These are phyloP conservation scores for Ennomos erosarius DNA, from an alignment of 2,888 invertebrate genomes.

Conservation along the genomic window DNA sequence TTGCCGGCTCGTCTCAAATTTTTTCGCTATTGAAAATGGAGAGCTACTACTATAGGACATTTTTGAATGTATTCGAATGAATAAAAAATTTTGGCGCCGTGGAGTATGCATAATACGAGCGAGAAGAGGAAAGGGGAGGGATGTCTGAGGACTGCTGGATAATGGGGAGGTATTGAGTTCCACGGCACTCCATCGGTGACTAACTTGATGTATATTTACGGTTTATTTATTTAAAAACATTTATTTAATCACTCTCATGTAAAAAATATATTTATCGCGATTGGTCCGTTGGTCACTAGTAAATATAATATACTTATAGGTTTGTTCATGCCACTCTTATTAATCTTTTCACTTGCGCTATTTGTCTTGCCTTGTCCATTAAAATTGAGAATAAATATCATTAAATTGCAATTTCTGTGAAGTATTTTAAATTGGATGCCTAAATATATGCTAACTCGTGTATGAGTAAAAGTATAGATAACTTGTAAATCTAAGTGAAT, in stretches of 20 bases:
- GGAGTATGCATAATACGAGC: conserved; percentile 67
- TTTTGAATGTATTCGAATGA: conserved; percentile 81
- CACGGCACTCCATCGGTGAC: conserved; percentile 39
- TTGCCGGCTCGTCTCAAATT: conserved; percentile 78
- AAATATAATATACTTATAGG: no score
- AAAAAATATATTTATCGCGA: no score
- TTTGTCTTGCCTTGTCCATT: no score
- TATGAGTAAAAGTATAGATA: conserved; percentile 7
- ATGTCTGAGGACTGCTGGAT: conserved; percentile 47
- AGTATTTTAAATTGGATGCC: no score
- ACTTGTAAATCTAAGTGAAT: conserved; percentile 10
- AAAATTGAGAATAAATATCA: no score
- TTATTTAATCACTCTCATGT: conserved; percentile 21
- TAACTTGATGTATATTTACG: conserved; percentile 42
- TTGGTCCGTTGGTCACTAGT: no score
- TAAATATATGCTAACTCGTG: no score
- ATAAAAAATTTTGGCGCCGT: conserved; percentile 76
- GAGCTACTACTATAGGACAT: conserved; percentile 70
- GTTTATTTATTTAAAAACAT: conserved; percentile 27
- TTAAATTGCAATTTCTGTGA: no score
- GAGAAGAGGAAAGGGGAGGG: conserved; percentile 44
- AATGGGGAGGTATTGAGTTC: conserved; percentile 41
- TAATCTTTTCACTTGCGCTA: no score
- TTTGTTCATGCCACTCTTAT: no score
- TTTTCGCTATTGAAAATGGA: conserved; percentile 79